A percentile compares a stretch with the other conserved stretches of the same genome.
These are phyloP conservation scores for Axinella damicornis DNA, from an alignment of 37 sponge, comb jelly and placozoan genomes.

Conservation along the genomic window DNA sequence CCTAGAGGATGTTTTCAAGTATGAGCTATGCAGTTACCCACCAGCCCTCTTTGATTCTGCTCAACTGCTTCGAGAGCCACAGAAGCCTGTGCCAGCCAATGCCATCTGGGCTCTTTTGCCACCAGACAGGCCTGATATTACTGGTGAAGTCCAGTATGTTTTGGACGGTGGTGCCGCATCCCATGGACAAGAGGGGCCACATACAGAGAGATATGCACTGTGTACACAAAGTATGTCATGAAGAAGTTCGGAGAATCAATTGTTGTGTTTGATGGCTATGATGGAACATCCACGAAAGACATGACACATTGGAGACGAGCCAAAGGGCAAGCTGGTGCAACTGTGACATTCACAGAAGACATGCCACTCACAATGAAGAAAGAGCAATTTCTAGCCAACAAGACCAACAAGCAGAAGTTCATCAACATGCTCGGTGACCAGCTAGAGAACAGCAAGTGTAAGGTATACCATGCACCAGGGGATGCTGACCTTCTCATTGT, in stretches of 20 bases:
- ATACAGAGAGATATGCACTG: slow-evolving; percentile 27
- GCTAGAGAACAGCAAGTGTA: slow-evolving; percentile 13
- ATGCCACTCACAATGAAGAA: slow-evolving; percentile 18
- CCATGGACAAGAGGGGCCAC: slow-evolving; percentile 33
- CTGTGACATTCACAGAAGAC: slow-evolving; percentile 32
- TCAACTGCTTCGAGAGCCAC: slow-evolving; percentile 38
- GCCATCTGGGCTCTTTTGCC: slow-evolving; percentile 10
- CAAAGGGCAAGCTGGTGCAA: not conserved
- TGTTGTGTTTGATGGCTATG: slow-evolving; percentile 67
- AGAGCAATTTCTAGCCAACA: not conserved
- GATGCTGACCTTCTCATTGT: slow-evolving; percentile 23
- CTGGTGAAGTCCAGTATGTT: slow-evolving; percentile 39
- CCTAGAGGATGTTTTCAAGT: slow-evolving; percentile 37
- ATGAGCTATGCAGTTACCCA: slow-evolving; percentile 51
- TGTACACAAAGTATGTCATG: slow-evolving; percentile 29
- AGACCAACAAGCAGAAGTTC: slow-evolving; percentile 21
- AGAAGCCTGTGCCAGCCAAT: slow-evolving; percentile 40
- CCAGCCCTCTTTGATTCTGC: slow-evolving; percentile 45
- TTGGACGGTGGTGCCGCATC: slow-evolving; percentile 41
- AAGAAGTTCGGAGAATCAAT: slow-evolving; percentile 37
- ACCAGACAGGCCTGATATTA: not conserved
- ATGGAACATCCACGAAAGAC: not conserved
- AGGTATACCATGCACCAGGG: slow-evolving; percentile 41
- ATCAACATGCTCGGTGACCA: slow-evolving; percentile 24
- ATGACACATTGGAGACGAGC: slow-evolving; percentile 4